Conservation (phyloP, 2,888 invertebrate genomes). For the Amphimallon solstitiale region DNA sequence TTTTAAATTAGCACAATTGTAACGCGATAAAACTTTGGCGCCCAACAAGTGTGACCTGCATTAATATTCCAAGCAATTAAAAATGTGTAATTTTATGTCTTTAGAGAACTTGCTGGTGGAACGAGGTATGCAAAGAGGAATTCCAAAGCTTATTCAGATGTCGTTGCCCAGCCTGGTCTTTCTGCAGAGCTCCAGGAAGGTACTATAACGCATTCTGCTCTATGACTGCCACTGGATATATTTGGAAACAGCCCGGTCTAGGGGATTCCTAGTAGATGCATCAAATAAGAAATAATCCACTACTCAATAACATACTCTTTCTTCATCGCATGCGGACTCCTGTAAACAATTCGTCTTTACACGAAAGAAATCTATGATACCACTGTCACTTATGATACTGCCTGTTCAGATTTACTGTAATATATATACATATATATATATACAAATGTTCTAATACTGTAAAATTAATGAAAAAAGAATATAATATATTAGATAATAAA, state of each 20-base stretch:
- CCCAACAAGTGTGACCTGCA: too few species aligned
- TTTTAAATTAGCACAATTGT: too few species aligned
- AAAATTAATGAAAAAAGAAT: too few species aligned
- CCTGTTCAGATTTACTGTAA: too few species aligned
- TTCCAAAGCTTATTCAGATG: conserved; percentile 88
- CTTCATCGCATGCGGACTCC: not conserved
- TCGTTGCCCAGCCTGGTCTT: conserved; percentile 89
- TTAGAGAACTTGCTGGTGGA: conserved; percentile 93
- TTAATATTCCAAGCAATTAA: not conserved
- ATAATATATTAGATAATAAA: too few species aligned
- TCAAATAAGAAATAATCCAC: not conserved
- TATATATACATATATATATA: too few species aligned
- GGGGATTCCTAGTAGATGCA: conserved; percentile 51
- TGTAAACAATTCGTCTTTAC: too few species aligned
- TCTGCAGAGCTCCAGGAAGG: conserved; percentile 86
- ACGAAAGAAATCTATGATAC: too few species aligned
- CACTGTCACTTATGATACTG: too few species aligned
- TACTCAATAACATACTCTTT: not conserved
- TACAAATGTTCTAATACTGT: too few species aligned
- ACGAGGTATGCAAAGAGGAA: conserved; percentile 92
- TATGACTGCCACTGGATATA: conserved; percentile 90
- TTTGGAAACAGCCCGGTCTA: conserved; percentile 83
- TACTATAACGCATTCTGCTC: conserved; percentile 92
- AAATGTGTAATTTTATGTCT: conserved; percentile 48
- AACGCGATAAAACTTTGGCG: too few species aligned